phyloP scores from a whole-genome alignment of 2,113 vertebrate species.

The Capreolus pygargus region DNA sequence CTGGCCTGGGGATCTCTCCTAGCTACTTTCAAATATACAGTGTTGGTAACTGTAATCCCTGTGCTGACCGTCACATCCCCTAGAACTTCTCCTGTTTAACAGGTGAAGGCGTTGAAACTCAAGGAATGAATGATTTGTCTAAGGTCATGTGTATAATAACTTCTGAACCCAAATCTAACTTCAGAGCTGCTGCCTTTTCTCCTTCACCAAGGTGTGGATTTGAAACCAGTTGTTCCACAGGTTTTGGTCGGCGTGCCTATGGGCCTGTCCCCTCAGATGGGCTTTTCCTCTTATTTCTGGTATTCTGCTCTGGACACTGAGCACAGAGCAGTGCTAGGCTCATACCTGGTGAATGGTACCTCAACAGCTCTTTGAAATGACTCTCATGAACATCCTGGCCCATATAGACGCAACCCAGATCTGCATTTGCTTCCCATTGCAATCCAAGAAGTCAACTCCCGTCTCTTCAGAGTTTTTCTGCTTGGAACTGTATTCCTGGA shows the following conservation, averaged over 20 bases:
- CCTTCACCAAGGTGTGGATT: background rate
- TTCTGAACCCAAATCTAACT: background rate
- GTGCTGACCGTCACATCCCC: too few species aligned
- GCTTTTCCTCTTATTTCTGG: background rate
- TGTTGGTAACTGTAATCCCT: background rate
- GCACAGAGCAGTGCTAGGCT: background rate
- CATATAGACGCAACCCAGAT: background rate
- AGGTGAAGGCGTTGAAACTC: background rate
- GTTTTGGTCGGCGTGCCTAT: background rate
- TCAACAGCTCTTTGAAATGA: background rate
- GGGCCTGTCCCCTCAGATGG: background rate
- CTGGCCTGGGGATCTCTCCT: background rate
- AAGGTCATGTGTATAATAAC: background rate
- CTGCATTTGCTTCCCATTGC: background rate
- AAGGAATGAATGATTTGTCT: constrained; percentile 11
- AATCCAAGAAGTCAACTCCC: background rate
- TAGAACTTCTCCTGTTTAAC: background rate
- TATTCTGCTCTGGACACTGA: background rate
- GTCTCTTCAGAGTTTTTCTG: background rate
- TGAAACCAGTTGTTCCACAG: background rate
- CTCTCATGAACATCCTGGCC: background rate
- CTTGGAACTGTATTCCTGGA: constrained; percentile 36
- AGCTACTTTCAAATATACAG: background rate
- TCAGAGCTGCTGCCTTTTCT: background rate
- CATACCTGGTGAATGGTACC: accelerated